Base-by-base conservation (phyloP, 2,797 vertebrate species). In the Sebastes goodei region DNA sequence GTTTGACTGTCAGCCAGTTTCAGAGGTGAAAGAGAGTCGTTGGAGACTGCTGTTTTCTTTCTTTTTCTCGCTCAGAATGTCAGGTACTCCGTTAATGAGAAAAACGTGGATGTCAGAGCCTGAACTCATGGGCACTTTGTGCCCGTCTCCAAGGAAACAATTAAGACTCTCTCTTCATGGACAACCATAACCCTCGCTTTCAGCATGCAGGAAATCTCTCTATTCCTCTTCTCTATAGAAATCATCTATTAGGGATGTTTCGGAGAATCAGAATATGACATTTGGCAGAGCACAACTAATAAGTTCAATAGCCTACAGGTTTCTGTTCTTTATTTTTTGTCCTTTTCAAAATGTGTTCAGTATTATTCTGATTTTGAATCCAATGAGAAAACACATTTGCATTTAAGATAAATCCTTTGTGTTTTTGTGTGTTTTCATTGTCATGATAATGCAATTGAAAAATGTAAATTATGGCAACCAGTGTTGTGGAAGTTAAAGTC, bases 81-180 rank as follows among this genome's bases (percentile, higher is more conserved):
- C 83, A 88, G 88, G 81, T 85, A 60, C 65, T 56, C 46, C 2
- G 15, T 78, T 89, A 90, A 90, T 88, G 82, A 92, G 85, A 80
- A 83, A 76, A 89, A 79, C 30, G 14, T 60, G 69, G 71, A 85
- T 76, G 74, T 82, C 81, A 85, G 74, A 66, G 82, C 38, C 68
- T 77, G 87, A 87, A 82, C 87, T 90, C 83, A 68, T 21, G 62
- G 83, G 75, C 82, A 62, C 77, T 78, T 78, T 81, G 72, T 73
- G 60, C 29, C 72, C 8, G 82, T 94, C 91, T 92, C 92, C 89
- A 87, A 85, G 93, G 92, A 91, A 92, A 93, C 90, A 89, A 92
- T 93, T 92, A 92, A 76, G 78, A 75, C 82, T 80, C 68, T 64
- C 68, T 81, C 64, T 87, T 88, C 82, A 80, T 74, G 81, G 82